These are phyloP conservation scores for Epicauta chinensis DNA, from an alignment of 1,140 invertebrate species.

Conservation along the genomic window DNA sequence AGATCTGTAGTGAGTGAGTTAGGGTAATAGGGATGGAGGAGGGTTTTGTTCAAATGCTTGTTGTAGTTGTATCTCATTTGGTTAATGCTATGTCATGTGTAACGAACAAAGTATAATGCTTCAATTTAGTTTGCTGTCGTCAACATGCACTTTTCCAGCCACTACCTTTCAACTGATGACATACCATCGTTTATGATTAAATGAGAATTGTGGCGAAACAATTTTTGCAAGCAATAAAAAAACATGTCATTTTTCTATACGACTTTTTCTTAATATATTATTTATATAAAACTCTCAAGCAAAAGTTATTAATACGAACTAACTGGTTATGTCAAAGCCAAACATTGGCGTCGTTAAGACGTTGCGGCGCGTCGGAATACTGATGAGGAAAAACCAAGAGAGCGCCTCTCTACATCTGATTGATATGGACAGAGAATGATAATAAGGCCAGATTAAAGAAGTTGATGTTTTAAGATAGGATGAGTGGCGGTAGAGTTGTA, in stretches of 20 bases:
- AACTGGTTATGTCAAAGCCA: slow-evolving; percentile 46
- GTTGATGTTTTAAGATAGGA: slow-evolving; percentile 19
- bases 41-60: too few species aligned
- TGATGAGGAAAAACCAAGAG: slow-evolving; percentile 38
- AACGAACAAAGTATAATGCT: slow-evolving; percentile 42
- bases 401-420: slow-evolving; percentile 36
- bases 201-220: slow-evolving; percentile 35
- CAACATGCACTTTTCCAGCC: slow-evolving; percentile 40
- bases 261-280: slow-evolving; percentile 34
- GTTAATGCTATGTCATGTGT: slow-evolving; percentile 41
- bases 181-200: slow-evolving; percentile 17
- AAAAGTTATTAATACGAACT: slow-evolving; percentile 45
- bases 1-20: too few species aligned
- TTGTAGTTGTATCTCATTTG: slow-evolving; percentile 25
- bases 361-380: slow-evolving; percentile 36
- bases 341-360: slow-evolving; percentile 41
- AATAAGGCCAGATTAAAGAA: slow-evolving; percentile 39
- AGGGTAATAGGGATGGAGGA: too few species aligned
- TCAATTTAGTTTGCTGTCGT: slow-evolving; percentile 41
- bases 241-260: slow-evolving; percentile 43
- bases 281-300: slow-evolving; percentile 37
- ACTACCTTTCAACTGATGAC: slow-evolving; percentile 35
- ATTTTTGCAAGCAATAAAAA: slow-evolving; percentile 20
- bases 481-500: background rate
- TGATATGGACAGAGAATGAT: slow-evolving; percentile 41